Evolutionary conservation across 1,140 invertebrate species (phyloP).

Genomic region (Agraylea sexmaculata): DNA sequence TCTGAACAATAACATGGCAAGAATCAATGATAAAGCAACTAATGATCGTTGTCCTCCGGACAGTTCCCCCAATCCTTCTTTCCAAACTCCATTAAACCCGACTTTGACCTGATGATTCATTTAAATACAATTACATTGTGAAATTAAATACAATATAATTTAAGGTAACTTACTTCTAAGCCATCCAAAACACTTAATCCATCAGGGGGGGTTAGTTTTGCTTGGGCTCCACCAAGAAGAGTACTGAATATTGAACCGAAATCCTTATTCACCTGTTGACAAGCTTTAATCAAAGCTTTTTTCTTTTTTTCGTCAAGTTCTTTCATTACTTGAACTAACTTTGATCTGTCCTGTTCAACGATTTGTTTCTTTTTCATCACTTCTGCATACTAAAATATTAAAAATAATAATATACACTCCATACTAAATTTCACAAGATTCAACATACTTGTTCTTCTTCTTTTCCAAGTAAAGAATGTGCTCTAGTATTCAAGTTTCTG

Average conservation of each 20-base stretch:
- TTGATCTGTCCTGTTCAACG: slow-evolving; percentile 76
- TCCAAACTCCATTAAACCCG: slow-evolving; percentile 89
- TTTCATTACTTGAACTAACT: slow-evolving; percentile 70
- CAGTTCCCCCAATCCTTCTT: slow-evolving; percentile 90
- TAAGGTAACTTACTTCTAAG: slow-evolving; percentile 55
- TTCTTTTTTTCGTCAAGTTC: slow-evolving; percentile 87
- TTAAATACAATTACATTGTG: neutral
- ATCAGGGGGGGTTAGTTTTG: slow-evolving; percentile 68
- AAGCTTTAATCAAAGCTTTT: slow-evolving; percentile 66
- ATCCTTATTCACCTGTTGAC: slow-evolving; percentile 75
- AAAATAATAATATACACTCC: neutral
- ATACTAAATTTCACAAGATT: neutral
- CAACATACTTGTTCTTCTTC: slow-evolving; percentile 67
- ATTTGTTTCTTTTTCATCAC: slow-evolving; percentile 58
- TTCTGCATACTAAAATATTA: slow-evolving; percentile 11
- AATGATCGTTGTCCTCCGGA: slow-evolving; percentile 95
- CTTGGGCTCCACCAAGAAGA: slow-evolving; percentile 79
- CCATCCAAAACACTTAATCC: slow-evolving; percentile 70
- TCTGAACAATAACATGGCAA: slow-evolving; percentile 93
- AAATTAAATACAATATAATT: neutral
- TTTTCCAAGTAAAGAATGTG: slow-evolving; percentile 73
- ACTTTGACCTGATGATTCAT: slow-evolving; percentile 60
- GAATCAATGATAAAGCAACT: slow-evolving; percentile 90
- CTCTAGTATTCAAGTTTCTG: slow-evolving; percentile 51
- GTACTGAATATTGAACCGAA: slow-evolving; percentile 95